Evolutionary conservation across 2,113 vertebrate species (phyloP).

Genomic region (Falco punctatus): DNA sequence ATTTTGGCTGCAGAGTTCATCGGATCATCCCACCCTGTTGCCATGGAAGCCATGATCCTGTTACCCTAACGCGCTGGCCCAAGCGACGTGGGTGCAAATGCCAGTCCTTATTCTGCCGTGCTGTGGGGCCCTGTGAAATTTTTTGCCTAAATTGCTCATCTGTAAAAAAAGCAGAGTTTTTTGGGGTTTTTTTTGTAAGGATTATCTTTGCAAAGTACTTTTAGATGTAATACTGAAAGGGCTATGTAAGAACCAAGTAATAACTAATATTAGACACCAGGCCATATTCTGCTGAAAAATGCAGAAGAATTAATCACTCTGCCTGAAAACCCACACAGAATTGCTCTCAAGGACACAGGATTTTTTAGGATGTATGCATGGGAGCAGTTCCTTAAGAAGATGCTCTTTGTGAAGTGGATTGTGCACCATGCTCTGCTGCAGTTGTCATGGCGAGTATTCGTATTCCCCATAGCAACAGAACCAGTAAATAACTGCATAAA

Average conservation of each 20-base stretch:
- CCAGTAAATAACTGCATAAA: constrained; percentile 32
- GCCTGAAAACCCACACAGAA: not conserved
- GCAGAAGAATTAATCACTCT: not conserved
- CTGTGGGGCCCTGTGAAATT: rapidly evolving
- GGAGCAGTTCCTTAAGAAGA: not conserved
- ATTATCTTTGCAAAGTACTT: not conserved
- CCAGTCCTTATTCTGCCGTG: not conserved
- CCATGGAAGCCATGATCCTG: not conserved
- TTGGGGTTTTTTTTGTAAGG: not conserved
- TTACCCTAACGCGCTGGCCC: not conserved
- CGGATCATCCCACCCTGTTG: not conserved
- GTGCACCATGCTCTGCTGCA: not conserved
- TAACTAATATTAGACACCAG: not conserved
- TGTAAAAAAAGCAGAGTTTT: not conserved
- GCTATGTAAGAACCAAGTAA: not conserved
- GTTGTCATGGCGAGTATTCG: constrained; percentile 65
- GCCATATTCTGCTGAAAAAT: not conserved
- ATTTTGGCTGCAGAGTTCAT: not conserved
- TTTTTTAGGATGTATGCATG: not conserved
- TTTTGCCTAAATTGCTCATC: not conserved
- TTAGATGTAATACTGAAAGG: not conserved
- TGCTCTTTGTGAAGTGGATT: constrained; percentile 7
- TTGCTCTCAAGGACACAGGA: not conserved
- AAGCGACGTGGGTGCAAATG: not conserved
- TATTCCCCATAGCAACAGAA: constrained; percentile 67